Conservation (phyloP, 2,113 vertebrate genomes). For the Petaurus breviceps region DNA sequence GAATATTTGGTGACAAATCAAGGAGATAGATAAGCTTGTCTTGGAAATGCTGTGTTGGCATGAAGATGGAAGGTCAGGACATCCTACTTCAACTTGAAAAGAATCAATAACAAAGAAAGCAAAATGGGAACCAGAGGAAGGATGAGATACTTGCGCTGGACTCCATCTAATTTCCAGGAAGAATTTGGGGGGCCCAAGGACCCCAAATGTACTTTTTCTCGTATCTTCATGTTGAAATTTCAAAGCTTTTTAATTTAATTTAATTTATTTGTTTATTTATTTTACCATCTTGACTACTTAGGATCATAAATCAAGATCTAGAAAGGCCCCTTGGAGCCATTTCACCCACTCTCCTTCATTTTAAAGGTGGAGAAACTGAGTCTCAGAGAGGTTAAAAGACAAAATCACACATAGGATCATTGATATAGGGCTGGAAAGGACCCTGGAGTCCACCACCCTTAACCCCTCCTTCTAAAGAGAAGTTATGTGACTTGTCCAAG, state of each 20-base stretch:
- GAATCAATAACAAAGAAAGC: background rate
- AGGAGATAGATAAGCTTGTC: background rate
- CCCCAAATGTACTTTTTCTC: background rate
- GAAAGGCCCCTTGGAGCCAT: background rate
- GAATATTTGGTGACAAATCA: background rate
- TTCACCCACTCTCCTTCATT: background rate
- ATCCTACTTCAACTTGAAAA: background rate
- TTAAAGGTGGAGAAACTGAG: background rate
- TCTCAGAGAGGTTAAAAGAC: background rate
- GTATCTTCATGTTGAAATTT: background rate
- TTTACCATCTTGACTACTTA: background rate
- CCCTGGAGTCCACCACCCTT: no score
- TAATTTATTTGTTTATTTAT: no score
- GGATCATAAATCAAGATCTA: background rate
- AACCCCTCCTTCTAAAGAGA: background rate
- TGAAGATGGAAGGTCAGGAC: background rate
- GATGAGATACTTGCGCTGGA: background rate
- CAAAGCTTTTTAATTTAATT: background rate
- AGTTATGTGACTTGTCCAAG: background rate
- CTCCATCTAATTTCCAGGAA: background rate
- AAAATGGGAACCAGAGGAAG: background rate
- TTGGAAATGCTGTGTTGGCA: background rate
- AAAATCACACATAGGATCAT: background rate
- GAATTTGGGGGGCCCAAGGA: background rate
- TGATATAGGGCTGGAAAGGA: background rate